Evolutionary conservation across 2,888 invertebrate genomes (phyloP).

Genomic region (Limnephilus marmoratus): DNA sequence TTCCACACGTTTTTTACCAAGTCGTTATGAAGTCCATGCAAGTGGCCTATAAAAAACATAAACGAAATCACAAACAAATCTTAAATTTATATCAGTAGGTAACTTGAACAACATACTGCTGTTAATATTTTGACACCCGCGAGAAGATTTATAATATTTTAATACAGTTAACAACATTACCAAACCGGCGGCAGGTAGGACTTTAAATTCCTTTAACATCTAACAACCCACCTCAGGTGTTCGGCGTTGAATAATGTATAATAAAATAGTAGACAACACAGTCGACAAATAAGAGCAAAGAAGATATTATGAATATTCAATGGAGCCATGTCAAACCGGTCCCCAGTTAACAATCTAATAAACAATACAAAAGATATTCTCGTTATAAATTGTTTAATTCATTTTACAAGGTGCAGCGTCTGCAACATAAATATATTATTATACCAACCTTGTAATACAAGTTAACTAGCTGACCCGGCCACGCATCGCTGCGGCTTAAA

Average conservation of each 20-base stretch:
- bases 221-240: slow-evolving; percentile 10
- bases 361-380: slow-evolving; percentile 1
- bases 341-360: slow-evolving; percentile 4
- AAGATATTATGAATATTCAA: slow-evolving; percentile 37
- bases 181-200: background rate
- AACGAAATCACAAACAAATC: background rate
- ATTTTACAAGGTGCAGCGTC: background rate
- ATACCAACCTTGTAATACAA: background rate
- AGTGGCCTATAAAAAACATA: background rate
- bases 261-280: slow-evolving; percentile 2
- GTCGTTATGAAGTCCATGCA: too few relatives aligned
- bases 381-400: background rate
- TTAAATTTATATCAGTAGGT: background rate
- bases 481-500: too few relatives aligned
- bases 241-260: slow-evolving; percentile 21
- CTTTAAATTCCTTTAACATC: background rate
- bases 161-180: background rate
- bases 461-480: too few relatives aligned
- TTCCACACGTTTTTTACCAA: too few relatives aligned
- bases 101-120: background rate
- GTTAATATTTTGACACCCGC: background rate
- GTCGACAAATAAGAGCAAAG: slow-evolving; percentile 20
- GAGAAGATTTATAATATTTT: background rate
- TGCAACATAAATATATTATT: background rate
- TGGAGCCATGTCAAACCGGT: slow-evolving; percentile 19